phyloP scores from a whole-genome alignment of 2,888 invertebrate species.

The Vannuccia rotundouncinata region DNA sequence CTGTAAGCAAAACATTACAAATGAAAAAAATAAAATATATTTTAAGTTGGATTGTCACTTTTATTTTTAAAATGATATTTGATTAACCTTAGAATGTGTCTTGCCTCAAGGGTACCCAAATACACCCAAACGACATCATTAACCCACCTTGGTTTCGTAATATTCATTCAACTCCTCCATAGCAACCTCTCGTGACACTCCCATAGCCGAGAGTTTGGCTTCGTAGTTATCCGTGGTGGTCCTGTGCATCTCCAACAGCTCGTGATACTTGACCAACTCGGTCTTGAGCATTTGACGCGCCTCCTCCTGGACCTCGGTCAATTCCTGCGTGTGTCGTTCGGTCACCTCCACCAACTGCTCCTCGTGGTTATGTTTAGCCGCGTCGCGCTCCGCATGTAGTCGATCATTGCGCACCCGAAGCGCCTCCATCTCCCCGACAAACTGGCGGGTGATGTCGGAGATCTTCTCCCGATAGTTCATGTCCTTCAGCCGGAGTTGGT shows the following conservation, averaged over 20 bases:
- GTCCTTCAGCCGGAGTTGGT: slow-evolving; percentile 71
- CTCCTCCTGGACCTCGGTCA: slow-evolving; percentile 56
- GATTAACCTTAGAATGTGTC: no score
- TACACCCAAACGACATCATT: no score
- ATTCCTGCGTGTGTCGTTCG: slow-evolving; percentile 59
- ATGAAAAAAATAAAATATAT: no score
- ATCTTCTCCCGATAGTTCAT: slow-evolving; percentile 71
- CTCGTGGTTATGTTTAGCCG: slow-evolving; percentile 70
- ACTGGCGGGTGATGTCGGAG: slow-evolving; percentile 73
- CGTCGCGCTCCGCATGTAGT: slow-evolving; percentile 51
- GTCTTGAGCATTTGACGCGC: slow-evolving; percentile 70
- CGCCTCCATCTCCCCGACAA: slow-evolving; percentile 72
- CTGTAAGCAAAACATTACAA: no score
- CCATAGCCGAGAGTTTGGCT: slow-evolving; percentile 53
- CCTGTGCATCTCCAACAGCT: slow-evolving; percentile 59
- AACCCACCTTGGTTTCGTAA: slow-evolving; percentile 47
- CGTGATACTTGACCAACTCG: slow-evolving; percentile 79
- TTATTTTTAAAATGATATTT: no score
- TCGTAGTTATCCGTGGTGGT: slow-evolving; percentile 58
- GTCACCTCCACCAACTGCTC: slow-evolving; percentile 66
- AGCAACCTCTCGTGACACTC: slow-evolving; percentile 56
- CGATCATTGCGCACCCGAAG: slow-evolving; percentile 62
- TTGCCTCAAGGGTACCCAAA: no score
- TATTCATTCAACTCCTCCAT: slow-evolving; percentile 60
- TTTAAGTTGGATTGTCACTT: no score